Evolutionary conservation across 1,140 invertebrate genomes (phyloP).

Genomic region (Teleopsis dalmanni): DNA sequence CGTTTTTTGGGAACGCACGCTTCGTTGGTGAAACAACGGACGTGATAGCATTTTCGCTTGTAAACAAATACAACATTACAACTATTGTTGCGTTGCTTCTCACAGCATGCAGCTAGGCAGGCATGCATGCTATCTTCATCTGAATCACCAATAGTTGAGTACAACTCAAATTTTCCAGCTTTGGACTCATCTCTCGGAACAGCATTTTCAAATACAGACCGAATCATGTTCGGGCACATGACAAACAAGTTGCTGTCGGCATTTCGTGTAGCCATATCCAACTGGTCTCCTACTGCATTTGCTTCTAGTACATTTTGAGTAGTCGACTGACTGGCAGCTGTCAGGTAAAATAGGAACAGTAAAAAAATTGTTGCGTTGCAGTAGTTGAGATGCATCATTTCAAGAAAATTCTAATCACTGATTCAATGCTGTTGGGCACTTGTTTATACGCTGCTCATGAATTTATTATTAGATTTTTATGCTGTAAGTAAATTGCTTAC

Average conservation of each 20-base stretch:
- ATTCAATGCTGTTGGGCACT: too few relatives aligned
- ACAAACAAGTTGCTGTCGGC: slow-evolving; percentile 5
- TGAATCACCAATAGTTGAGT: slow-evolving; percentile 14
- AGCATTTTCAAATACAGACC: slow-evolving; percentile 37
- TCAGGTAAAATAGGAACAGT: too few relatives aligned
- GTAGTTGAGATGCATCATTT: too few relatives aligned
- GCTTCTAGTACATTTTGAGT: too few relatives aligned
- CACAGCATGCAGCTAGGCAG: slow-evolving; percentile 69
- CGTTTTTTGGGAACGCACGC: slow-evolving; percentile 59
- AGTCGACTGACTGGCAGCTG: too few relatives aligned
- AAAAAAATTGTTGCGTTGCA: too few relatives aligned
- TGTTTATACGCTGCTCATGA: too few relatives aligned
- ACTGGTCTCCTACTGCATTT: too few relatives aligned
- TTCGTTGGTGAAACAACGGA: slow-evolving; percentile 62
- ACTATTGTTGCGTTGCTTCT: slow-evolving; percentile 31
- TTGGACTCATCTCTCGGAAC: slow-evolving; percentile 29
- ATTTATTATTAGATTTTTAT: too few relatives aligned
- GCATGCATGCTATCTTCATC: slow-evolving; percentile 27
- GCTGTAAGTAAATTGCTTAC: too few relatives aligned
- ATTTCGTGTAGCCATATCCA: slow-evolving; percentile 12
- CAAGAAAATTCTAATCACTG: too few relatives aligned
- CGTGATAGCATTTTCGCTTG: slow-evolving; percentile 67
- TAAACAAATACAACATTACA: slow-evolving; percentile 77
- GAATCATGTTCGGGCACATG: slow-evolving; percentile 28
- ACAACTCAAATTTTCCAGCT: slow-evolving; percentile 32